Conservation (phyloP, 1,140 invertebrate species). For the Saccostrea glomerata region DNA sequence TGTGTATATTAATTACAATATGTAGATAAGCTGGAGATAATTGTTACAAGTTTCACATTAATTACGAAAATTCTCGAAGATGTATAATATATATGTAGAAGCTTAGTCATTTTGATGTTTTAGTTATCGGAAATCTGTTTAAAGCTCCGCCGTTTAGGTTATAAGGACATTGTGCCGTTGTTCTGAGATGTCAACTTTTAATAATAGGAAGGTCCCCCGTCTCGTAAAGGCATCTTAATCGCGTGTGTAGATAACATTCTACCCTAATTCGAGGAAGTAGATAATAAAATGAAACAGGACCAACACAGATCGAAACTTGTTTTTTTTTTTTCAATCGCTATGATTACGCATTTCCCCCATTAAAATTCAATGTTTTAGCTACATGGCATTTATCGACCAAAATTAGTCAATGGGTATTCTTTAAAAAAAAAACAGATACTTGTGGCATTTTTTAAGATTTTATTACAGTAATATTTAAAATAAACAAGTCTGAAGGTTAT, state of each 20-base stretch:
- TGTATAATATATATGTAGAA: background rate
- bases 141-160: background rate
- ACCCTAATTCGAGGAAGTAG: background rate
- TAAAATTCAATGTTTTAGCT: constrained; percentile 2
- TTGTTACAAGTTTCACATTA: background rate
- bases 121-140: background rate
- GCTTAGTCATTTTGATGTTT: background rate
- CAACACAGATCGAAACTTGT: background rate
- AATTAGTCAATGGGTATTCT: background rate
- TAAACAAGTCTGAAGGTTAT: background rate
- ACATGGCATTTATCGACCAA: background rate
- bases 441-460: too few species aligned
- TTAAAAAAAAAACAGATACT: background rate
- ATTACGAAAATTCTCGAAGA: constrained; percentile 1
- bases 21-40: background rate
- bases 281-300: background rate
- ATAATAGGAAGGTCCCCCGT: constrained; percentile 7
- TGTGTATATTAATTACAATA: background rate
- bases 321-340: background rate
- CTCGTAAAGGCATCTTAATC: background rate
- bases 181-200: background rate
- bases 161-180: background rate
- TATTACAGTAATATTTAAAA: too few species aligned
- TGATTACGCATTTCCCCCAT: background rate
- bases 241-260: background rate